Conservation (phyloP, 2,888 invertebrate genomes). For the Melanotus villosus region DNA sequence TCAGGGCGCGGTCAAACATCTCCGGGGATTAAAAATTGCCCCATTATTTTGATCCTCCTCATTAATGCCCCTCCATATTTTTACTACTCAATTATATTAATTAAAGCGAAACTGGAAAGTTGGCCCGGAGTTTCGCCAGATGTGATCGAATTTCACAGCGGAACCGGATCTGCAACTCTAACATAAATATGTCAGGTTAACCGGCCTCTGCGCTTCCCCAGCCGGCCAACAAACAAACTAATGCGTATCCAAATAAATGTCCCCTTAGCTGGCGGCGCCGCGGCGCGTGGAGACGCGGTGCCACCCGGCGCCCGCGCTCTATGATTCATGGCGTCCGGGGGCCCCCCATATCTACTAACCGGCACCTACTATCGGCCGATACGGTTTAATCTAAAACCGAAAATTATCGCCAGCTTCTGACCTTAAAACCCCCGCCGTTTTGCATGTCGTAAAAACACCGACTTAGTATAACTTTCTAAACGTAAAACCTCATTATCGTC, state of each 20-base stretch:
- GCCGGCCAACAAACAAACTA: slow-evolving; percentile 52
- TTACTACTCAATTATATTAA: slow-evolving; percentile 27
- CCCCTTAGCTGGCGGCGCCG: slow-evolving; percentile 50
- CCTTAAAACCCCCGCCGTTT: slow-evolving; percentile 31
- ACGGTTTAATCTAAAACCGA: slow-evolving; percentile 49
- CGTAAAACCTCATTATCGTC: slow-evolving; percentile 19
- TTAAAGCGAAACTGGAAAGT: slow-evolving; percentile 5
- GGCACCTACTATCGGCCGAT: slow-evolving; percentile 41
- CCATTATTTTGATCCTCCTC: slow-evolving; percentile 38
- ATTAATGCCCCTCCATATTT: slow-evolving; percentile 19
- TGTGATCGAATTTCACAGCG: background rate
- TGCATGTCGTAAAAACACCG: background rate
- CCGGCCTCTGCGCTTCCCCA: slow-evolving; percentile 34
- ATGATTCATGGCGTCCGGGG: slow-evolving; percentile 51
- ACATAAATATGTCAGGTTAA: slow-evolving; percentile 45
- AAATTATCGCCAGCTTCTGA: slow-evolving; percentile 46
- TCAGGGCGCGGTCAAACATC: slow-evolving; percentile 59
- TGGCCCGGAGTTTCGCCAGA: background rate
- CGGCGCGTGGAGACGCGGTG: slow-evolving; percentile 41
- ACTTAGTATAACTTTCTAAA: background rate
- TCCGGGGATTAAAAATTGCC: slow-evolving; percentile 57
- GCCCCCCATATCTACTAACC: slow-evolving; percentile 33
- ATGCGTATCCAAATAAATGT: slow-evolving; percentile 56
- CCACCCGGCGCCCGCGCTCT: slow-evolving; percentile 49
- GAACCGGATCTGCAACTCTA: slow-evolving; percentile 5